Base-by-base conservation (phyloP, 2,113 vertebrate species). In the Paraplagusia blochii region DNA sequence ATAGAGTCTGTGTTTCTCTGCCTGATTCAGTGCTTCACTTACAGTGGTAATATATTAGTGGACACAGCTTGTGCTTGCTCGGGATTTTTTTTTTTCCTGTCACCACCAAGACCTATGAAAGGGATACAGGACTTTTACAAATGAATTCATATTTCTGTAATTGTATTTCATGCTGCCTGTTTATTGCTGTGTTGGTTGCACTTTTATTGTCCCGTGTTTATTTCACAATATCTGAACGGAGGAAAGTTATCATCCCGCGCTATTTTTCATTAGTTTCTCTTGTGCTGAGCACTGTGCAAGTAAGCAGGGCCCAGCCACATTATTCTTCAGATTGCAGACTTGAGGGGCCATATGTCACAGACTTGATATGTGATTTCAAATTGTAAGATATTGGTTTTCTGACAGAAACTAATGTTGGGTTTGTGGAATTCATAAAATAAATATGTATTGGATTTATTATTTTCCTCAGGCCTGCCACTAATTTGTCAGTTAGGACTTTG, bases 61-160 rank as follows among this genome's bases (percentile, higher is more conserved):
- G 75, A 68, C 74, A 71, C 71, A 63, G 67, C 78, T 80, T 75
- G 48, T 62, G 61, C 55, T 77, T 72, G 33, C 71, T 63, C 49
- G 45, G 50, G 53, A 29, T 29, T 6, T 29, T 29, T 29, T n/a
- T 66, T 72, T 74, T 76, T 75, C 53, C 74, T 66, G 53, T 69
- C 69, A 69, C 83, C 61, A 66, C 55, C 40, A 73, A 68, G 67
- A 62, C 63, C 63, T 72, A 74, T 34, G 53, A 73, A 78, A 66
- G 63, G 65, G 71, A 78, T 43, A 16, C 44, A 35, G 57, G 44
- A 80, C 80, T 79, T 90, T 86, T 79, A 66, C 47, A 80, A 80
- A 80, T 80, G 13, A 74, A 82, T 88, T 83, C 58, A 68, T 78
- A 72, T 79, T 80, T 78, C 64, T 69, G 51, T 83, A 81, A 86